Evolutionary conservation across 2,797 vertebrate genomes (phyloP).

Genomic region (Anguilla marmorata): DNA sequence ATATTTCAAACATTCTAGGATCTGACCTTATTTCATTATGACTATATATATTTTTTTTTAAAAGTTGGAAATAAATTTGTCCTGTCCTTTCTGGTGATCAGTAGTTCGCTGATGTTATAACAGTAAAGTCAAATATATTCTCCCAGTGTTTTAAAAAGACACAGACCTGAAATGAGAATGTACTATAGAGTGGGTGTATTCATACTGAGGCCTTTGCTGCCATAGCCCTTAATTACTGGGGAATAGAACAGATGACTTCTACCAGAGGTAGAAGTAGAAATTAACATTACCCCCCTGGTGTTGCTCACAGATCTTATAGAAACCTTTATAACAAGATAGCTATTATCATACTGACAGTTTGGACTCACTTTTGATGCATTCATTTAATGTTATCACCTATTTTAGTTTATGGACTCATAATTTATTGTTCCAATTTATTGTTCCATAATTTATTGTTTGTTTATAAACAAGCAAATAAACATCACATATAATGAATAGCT

Average conservation of each 20-base stretch:
- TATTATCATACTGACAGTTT: background rate
- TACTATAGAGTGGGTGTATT: background rate
- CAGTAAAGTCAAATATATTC: slow-evolving; percentile 20
- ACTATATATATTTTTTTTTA: background rate
- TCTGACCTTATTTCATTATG: background rate
- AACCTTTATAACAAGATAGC: background rate
- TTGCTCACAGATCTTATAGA: background rate
- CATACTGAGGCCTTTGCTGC: slow-evolving; percentile 13
- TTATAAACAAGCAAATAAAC: background rate
- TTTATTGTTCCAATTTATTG: too few species aligned
- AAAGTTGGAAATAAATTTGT: background rate
- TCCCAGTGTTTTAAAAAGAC: background rate
- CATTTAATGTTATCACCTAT: background rate
- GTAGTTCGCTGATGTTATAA: slow-evolving; percentile 18
- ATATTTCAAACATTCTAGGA: background rate
- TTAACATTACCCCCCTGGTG: background rate
- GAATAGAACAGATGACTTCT: background rate
- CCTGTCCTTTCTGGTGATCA: background rate
- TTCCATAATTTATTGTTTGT: background rate
- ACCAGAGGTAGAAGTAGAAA: slow-evolving; percentile 16
- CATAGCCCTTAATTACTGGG: slow-evolving; percentile 21
- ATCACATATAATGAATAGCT: slow-evolving; percentile 9
- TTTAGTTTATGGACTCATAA: slow-evolving; percentile 15
- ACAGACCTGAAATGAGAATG: slow-evolving; percentile 20
- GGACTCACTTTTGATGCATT: slow-evolving; percentile 2